Base-by-base conservation (phyloP, 2,888 invertebrate species). In the Tanypteryx hageni region DNA sequence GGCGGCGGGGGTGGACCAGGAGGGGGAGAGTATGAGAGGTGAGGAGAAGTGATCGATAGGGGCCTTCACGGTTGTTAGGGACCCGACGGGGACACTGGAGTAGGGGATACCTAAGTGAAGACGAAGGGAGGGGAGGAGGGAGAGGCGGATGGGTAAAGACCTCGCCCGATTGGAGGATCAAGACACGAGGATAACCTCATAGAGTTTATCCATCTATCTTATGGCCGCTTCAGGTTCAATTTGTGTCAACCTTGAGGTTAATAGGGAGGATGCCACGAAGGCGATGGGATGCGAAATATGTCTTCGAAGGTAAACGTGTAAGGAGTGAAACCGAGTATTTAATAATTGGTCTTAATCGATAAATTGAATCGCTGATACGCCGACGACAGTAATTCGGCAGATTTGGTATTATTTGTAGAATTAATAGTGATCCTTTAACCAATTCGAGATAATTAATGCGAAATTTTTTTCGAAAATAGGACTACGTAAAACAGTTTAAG, bases 31-130 rank as follows among this genome's bases (percentile, higher is more conserved):
- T 64, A n/a, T 5, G 16, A 14, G 16, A 64, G 14, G 18, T 0
- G 64, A 7, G 16, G 76, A 76, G 76, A 11, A 27, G 76, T 76
- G 76, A 76, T 76, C 76, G 76, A 76, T 76, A 27, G 76, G 76
- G 76, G 22, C n/a, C 27, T 76, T 27, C 27, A 27, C 76, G 27
- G 76, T 22, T 27, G 76, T 76, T 76, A 10, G 11, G 76, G 27
- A 76, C 27, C 7, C 76, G 27, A 76, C 76, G 76, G 76, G 44
- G 76, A 76, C 22, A 27, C 76, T 27, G 76, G 22, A 76, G 11
- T 22, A 61, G 44, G 44, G 44, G 5, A 44, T 1, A 44, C 5
- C 1, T 44, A 44, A 44, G 44, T 44, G 44, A 44, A 44, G 44
- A 44, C 5, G 44, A 44, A 44, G 44, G 44, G 44, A 44, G 5